Percentiles rank a stretch among this genome's conserved stretches.
Conservation (phyloP, 2,113 vertebrate genomes). For the Synchiropus splendidus region DNA sequence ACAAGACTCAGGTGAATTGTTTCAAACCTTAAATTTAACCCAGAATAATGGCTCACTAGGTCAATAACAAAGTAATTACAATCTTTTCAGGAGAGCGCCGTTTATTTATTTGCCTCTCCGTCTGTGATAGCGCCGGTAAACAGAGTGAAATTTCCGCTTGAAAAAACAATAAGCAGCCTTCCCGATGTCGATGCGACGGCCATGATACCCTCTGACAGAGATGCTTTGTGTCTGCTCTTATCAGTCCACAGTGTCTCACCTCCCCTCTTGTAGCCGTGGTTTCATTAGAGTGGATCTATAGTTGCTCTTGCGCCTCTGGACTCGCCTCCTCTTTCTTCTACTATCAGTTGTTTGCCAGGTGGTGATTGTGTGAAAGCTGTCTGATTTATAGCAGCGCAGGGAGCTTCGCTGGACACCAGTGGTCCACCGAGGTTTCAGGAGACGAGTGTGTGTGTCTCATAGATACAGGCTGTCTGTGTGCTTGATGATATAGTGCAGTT, state of each 20-base stretch:
- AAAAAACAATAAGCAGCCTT: no score
- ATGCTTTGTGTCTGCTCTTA: conserved; percentile 19
- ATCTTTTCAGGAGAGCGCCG: no score
- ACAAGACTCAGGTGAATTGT: no score
- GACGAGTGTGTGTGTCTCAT: conserved; percentile 4
- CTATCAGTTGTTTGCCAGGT: conserved; percentile 55
- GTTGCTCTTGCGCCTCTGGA: conserved; percentile 34
- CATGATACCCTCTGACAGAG: conserved; percentile 4
- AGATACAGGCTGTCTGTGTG: background rate
- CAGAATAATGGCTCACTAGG: no score
- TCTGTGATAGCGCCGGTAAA: no score
- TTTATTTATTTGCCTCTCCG: no score
- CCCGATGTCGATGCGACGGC: conserved; percentile 17
- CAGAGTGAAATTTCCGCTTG: no score
- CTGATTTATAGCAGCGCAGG: conserved; percentile 48
- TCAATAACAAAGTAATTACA: no score
- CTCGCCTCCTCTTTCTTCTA: conserved; percentile 30
- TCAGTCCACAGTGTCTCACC: conserved; percentile 10
- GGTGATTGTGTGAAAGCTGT: conserved; percentile 44
- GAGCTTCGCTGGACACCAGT: conserved; percentile 29
- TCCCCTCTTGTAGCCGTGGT: conserved; percentile 42
- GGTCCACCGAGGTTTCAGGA: conserved; percentile 19
- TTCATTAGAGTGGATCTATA: conserved; percentile 45
- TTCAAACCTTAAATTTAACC: no score
- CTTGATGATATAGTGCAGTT: background rate